These are phyloP conservation scores for Astyanax mexicanus DNA, from an alignment of 2,797 vertebrate species.

Conservation along the genomic window DNA sequence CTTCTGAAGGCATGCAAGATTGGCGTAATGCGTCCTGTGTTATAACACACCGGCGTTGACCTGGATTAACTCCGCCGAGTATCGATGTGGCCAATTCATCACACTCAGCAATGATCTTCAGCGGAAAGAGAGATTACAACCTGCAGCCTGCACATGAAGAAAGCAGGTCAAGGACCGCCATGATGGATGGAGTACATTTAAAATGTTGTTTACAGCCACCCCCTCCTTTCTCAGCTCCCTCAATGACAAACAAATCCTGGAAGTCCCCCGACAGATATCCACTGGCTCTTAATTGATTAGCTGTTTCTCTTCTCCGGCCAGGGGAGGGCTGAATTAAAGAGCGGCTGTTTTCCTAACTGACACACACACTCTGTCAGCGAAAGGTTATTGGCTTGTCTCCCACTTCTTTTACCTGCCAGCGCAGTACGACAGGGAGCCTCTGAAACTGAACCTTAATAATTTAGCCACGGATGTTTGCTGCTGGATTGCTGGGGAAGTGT, in stretches of 20 bases:
- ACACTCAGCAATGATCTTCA: constrained; percentile 31
- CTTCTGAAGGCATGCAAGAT: neutral
- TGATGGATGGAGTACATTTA: constrained; percentile 50
- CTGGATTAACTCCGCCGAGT: constrained; percentile 25
- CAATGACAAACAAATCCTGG: constrained; percentile 56
- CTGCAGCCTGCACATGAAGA: constrained; percentile 26
- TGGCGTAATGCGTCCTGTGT: neutral
- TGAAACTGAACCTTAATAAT: constrained; percentile 48
- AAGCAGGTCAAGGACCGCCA: constrained; percentile 49
- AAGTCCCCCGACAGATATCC: constrained; percentile 53
- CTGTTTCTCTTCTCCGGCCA: constrained; percentile 39
- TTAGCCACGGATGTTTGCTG: constrained; percentile 37
- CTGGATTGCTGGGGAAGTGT: constrained; percentile 14
- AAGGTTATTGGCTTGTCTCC: constrained; percentile 55
- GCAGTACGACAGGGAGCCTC: constrained; percentile 33
- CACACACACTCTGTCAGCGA: constrained; percentile 50
- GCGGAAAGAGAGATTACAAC: constrained; percentile 44
- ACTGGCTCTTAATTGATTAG: constrained; percentile 55
- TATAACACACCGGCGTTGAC: neutral
- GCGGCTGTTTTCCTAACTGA: constrained; percentile 51
- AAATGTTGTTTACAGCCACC: constrained; percentile 42
- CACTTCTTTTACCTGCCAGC: constrained; percentile 34
- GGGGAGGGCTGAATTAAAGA: constrained; percentile 57
- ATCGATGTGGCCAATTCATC: constrained; percentile 40
- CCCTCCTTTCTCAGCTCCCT: constrained; percentile 40